Conservation (phyloP, 2,113 vertebrate genomes). For the Phaethornis superciliosus region DNA sequence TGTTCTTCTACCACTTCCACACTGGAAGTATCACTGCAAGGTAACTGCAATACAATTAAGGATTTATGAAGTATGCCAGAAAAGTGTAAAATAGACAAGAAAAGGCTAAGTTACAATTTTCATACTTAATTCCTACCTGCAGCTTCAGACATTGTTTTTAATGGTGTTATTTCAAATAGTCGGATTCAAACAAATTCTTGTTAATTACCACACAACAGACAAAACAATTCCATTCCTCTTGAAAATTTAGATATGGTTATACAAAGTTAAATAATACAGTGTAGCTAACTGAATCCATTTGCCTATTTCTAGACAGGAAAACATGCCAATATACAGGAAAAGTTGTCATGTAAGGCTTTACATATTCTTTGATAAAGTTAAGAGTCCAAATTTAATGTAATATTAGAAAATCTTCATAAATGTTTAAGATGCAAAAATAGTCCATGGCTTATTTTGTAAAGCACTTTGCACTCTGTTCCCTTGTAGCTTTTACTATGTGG, state of each 20-base stretch:
- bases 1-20: background rate
- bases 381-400: background rate
- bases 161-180: background rate
- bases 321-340: background rate
- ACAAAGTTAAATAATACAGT: background rate
- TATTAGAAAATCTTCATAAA: background rate
- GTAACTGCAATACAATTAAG: background rate
- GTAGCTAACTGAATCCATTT: background rate
- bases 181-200: background rate
- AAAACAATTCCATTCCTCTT: background rate
- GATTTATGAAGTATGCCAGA: background rate
- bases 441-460: background rate
- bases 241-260: background rate
- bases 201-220: background rate
- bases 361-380: background rate
- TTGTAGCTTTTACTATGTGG: background rate
- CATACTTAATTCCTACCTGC: background rate
- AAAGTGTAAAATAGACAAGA: rapidly evolving
- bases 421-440: background rate
- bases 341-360: rapidly evolving
- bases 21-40: background rate
- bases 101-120: background rate
- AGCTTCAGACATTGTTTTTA: background rate
- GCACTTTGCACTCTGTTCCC: background rate
- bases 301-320: background rate